A percentile compares a stretch with the other conserved stretches of the same genome.
Conservation (phyloP, 2,888 invertebrate species). For the Leptinotarsa haldemani region DNA sequence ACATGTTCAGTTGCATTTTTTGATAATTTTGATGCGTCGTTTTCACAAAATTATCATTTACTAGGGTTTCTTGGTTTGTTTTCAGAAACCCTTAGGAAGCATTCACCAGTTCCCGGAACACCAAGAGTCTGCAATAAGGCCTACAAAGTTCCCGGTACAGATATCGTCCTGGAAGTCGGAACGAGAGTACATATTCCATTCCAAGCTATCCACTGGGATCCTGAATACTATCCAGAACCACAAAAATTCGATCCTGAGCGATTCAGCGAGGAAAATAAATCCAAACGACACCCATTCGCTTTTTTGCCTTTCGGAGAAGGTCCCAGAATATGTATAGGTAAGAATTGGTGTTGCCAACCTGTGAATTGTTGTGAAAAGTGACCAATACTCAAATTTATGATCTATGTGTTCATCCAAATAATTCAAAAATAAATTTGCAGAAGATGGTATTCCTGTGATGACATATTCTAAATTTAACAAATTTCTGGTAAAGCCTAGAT, state of each 20-base stretch:
- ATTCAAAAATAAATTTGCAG: no score
- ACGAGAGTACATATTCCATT: conserved; percentile 28
- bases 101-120: conserved; percentile 43
- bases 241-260: conserved; percentile 72
- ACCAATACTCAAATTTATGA: no score
- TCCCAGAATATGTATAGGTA: conserved; percentile 70
- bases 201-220: conserved; percentile 42
- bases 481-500: no score
- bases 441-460: no score
- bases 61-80: background rate
- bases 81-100: conserved; percentile 47
- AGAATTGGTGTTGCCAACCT: background rate
- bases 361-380: no score
- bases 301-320: conserved; percentile 69
- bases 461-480: no score
- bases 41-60: background rate
- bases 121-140: no score
- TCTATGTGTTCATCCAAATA: no score
- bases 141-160: conserved; percentile 1
- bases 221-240: conserved; percentile 67
- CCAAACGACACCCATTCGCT: conserved; percentile 38
- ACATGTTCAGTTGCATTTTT: no score
- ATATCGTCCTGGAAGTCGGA: conserved; percentile 42
- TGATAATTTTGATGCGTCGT: no score
- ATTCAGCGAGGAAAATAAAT: conserved; percentile 69